Evolutionary conservation across 2,113 vertebrate species (phyloP).

Genomic region (Accipiter virgatus): DNA sequence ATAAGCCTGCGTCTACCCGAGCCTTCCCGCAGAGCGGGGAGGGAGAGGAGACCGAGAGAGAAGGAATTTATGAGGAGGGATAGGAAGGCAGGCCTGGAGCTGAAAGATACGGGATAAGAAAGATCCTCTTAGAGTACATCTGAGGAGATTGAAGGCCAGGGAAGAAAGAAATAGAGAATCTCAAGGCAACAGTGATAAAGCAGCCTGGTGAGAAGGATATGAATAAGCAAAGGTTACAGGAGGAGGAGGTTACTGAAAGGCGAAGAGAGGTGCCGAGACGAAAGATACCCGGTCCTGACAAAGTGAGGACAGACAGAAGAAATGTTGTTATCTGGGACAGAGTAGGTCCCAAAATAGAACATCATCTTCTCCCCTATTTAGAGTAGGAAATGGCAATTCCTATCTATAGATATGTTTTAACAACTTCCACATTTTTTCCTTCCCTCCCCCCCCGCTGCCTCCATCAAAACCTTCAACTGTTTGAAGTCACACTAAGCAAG

Average conservation of each 20-base stretch:
- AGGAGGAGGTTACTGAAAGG: slow-evolving; percentile 28
- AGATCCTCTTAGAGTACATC: slow-evolving; percentile 5
- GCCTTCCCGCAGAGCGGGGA: not conserved
- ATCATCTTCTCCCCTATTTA: not conserved
- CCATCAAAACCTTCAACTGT: not conserved
- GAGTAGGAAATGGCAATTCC: not conserved
- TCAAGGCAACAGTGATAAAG: slow-evolving; percentile 41
- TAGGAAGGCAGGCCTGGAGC: not conserved
- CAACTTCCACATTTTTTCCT: not conserved
- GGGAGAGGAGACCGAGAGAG: not conserved
- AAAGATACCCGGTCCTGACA: slow-evolving; percentile 1
- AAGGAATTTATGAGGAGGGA: not conserved
- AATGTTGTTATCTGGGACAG: slow-evolving; percentile 48
- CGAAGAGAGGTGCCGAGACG: not conserved
- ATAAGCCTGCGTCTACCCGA: not conserved
- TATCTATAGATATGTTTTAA: not conserved
- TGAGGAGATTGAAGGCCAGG: not conserved
- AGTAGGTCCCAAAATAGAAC: slow-evolving; percentile 39
- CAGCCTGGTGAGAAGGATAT: slow-evolving; percentile 22
- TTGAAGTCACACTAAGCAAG: not conserved
- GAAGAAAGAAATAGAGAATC: slow-evolving; percentile 18
- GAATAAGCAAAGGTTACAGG: not conserved
- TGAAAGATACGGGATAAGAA: not conserved
- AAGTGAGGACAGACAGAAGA: slow-evolving; percentile 33
- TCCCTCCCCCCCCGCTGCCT: not conserved